A percentile compares a stretch with the other conserved stretches of the same genome.
Evolutionary conservation across 2,888 invertebrate genomes (phyloP).

Genomic region (Euplexia lucipara): DNA sequence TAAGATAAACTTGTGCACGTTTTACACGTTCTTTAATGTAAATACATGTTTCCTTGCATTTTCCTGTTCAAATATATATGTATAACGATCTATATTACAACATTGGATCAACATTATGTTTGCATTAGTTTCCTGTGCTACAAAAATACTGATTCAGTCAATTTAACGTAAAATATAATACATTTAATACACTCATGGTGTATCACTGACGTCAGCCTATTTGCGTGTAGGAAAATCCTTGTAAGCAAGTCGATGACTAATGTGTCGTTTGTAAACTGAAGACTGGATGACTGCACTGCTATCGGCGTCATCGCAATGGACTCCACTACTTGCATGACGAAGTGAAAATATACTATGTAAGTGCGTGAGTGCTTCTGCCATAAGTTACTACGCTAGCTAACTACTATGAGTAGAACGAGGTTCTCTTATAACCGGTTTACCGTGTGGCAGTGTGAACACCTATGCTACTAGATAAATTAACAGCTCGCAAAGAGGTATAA

Average conservation of each 20-base stretch:
- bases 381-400: slow-evolving; percentile 18
- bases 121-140: slow-evolving; percentile 51
- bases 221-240: slow-evolving; percentile 53
- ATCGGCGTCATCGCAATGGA: slow-evolving; percentile 11
- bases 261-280: slow-evolving; percentile 23
- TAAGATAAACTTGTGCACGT: slow-evolving; percentile 40
- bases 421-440: slow-evolving; percentile 20
- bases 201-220: slow-evolving; percentile 55
- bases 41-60: slow-evolving; percentile 42
- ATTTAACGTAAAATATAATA: slow-evolving; percentile 54
- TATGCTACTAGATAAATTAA: slow-evolving; percentile 31
- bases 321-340: slow-evolving; percentile 7
- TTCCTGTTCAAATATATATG: slow-evolving; percentile 48
- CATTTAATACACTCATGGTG: slow-evolving; percentile 44
- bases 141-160: slow-evolving; percentile 65
- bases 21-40: slow-evolving; percentile 29
- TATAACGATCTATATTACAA: slow-evolving; percentile 28
- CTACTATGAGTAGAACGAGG: slow-evolving; percentile 9
- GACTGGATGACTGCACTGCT: slow-evolving; percentile 41
- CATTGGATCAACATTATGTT: slow-evolving; percentile 37
- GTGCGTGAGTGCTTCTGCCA: slow-evolving; percentile 24
- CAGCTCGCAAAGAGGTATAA: slow-evolving; percentile 30
- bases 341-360: slow-evolving; percentile 16
- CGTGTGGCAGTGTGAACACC: slow-evolving; percentile 41
- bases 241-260: slow-evolving; percentile 40